Base-by-base conservation (phyloP, 2,888 invertebrate species). In the Chymomyza amoena region DNA sequence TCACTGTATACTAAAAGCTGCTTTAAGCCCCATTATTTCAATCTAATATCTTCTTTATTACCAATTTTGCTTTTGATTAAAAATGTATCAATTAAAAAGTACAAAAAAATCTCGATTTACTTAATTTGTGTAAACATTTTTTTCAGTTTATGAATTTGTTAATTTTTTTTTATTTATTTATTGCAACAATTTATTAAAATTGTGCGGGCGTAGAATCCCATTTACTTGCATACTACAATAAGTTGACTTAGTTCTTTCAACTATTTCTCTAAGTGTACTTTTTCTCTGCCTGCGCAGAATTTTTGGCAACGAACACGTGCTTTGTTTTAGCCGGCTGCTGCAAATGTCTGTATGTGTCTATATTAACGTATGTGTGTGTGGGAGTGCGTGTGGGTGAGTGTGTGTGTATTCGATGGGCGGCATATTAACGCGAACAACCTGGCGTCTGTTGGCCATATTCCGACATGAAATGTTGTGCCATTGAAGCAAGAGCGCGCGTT, bases 341-440 rank as follows among this genome's bases (percentile, higher is more conserved):
- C n/a, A 16, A n/a, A 5, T 25, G 9, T n/a, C 25, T 25, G 51
- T 63, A 18, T 66, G 18, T 60, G 5, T 32, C 7, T 32, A 9
- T 32, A 9, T 32, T 18, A 28, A 45, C 20, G 57, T 16, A 13
- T 56, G 56, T 32, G 64, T 39, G 28, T 63, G 16, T 69, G 15
- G 9, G 15, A 32, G 28, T 61, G 32, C 32, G 20, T 56, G 39
- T 68, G 39, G 50, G 25, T 67, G 61, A 68, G 39, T 62, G 59
- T 69, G 70, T 75, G 66, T 72, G 18, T 18, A 18, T 18, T 18
- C 7, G 16, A 1, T n/a, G 52, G 10, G 69, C 77, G 68, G 69
- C 73, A 77, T 75, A 80, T 82, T 80, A 82, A 77, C 83, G 73
- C 73, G 70, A 63, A 70, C 76, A 76, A 79, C 74, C 77, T 79